Conservation (phyloP, 2,113 vertebrate species). For the Ibidorhyncha struthersii region DNA sequence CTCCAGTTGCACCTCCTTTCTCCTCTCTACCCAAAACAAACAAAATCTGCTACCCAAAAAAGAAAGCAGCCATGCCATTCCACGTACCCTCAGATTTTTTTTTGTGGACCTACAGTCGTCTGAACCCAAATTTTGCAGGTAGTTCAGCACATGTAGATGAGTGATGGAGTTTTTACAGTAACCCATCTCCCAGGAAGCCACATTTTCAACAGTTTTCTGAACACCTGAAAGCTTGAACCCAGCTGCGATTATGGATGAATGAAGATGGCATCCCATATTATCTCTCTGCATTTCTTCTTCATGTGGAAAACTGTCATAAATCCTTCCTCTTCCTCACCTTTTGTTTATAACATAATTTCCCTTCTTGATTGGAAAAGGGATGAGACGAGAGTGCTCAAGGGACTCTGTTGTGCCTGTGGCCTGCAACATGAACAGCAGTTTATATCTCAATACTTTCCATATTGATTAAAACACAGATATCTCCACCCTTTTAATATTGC, state of each 20-base stretch:
- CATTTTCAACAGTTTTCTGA: neutral
- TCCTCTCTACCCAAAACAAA: neutral
- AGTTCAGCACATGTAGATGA: neutral
- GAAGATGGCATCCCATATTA: neutral
- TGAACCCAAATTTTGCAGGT: neutral
- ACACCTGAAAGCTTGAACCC: neutral
- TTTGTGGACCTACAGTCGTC: neutral
- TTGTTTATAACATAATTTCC: neutral
- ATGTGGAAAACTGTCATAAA: neutral
- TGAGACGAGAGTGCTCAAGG: neutral
- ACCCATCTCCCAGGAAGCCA: neutral
- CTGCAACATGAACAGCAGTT: neutral
- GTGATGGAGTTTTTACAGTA: neutral
- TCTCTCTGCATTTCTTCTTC: neutral
- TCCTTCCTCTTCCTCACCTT: neutral
- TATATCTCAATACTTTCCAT: neutral
- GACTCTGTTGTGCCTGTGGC: neutral
- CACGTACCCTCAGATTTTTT: neutral
- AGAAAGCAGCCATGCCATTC: neutral
- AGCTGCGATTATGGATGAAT: neutral
- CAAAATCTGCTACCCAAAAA: neutral
- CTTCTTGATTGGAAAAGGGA: neutral
- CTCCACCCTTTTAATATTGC: neutral
- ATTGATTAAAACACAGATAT: neutral
- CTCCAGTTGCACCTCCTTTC: neutral